Conservation (phyloP, 23 tunicate species). For the Oikopleura albicans region DNA sequence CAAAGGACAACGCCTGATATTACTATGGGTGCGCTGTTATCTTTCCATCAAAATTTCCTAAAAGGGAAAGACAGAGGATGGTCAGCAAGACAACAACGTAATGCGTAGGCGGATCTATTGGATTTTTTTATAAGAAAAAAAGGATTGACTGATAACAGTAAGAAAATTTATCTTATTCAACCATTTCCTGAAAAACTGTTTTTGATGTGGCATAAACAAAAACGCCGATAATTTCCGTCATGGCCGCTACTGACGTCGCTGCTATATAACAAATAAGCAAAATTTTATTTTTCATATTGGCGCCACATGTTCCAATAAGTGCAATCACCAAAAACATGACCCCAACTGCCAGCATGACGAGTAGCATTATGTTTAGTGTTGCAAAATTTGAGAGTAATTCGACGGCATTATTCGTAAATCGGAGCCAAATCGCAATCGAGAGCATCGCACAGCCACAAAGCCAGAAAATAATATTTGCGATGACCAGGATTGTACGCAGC, state of each 20-base stretch:
- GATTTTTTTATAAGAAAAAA: too few species aligned
- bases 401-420: slow-evolving; percentile 18
- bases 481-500: neutral
- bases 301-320: slow-evolving; percentile 68
- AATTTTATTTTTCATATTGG: slow-evolving; percentile 39
- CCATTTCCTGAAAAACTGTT: neutral
- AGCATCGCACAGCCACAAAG: slow-evolving; percentile 73
- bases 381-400: slow-evolving; percentile 28
- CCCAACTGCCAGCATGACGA: slow-evolving; percentile 28
- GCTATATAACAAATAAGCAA: neutral
- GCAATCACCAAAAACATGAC: slow-evolving; percentile 48
- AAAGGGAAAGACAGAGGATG: too few species aligned
- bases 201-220: neutral
- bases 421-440: slow-evolving; percentile 60
- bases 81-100: too few species aligned
- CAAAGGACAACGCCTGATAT: too few species aligned
- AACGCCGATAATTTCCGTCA: slow-evolving; percentile 4
- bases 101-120: too few species aligned
- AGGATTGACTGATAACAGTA: too few species aligned
- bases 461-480: slow-evolving; percentile 21
- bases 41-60: too few species aligned
- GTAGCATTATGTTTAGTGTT: neutral
- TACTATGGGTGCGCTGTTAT: too few species aligned
- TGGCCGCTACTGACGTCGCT: slow-evolving; percentile 3
- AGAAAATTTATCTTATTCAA: too few species aligned